phyloP scores from a whole-genome alignment of 2,797 vertebrate genomes.

The Anisognathus igniventris region DNA sequence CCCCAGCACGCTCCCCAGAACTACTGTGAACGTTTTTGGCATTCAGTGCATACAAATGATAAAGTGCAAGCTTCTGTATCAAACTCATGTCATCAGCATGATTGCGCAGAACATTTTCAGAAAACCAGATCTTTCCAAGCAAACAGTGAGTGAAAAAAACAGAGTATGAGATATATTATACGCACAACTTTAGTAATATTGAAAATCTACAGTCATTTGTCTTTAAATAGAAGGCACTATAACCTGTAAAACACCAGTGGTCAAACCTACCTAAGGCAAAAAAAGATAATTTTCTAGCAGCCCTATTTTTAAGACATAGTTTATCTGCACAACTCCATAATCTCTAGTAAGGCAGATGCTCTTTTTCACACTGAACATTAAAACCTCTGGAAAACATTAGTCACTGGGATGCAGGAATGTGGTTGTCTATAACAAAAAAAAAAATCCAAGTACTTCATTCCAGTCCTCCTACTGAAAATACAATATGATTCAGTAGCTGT shows the following conservation, averaged over 20 bases:
- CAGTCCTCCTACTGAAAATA: not conserved
- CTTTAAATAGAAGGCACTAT: not conserved
- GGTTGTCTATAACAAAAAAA: not conserved
- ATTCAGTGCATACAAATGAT: not conserved
- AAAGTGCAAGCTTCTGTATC: not conserved
- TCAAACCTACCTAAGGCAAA: not conserved
- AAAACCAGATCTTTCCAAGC: not conserved
- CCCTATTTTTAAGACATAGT: too few species aligned
- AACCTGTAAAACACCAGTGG: not conserved
- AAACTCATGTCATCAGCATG: not conserved
- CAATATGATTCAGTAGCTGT: not conserved
- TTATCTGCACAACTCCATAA: not conserved
- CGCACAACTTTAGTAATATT: not conserved
- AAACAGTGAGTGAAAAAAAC: not conserved
- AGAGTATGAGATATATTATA: not conserved
- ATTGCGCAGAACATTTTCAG: not conserved
- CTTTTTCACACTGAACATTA: not conserved
- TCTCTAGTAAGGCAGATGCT: not conserved
- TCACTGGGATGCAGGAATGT: not conserved
- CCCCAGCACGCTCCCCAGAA: not conserved
- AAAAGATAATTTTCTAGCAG: not conserved
- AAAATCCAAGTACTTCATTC: not conserved
- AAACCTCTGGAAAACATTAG: constrained; percentile 9
- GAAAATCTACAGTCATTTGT: not conserved
- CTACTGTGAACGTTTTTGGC: not conserved